Base-by-base conservation (phyloP, 2,888 invertebrate genomes). In the Melikaiella ostensackeni region DNA sequence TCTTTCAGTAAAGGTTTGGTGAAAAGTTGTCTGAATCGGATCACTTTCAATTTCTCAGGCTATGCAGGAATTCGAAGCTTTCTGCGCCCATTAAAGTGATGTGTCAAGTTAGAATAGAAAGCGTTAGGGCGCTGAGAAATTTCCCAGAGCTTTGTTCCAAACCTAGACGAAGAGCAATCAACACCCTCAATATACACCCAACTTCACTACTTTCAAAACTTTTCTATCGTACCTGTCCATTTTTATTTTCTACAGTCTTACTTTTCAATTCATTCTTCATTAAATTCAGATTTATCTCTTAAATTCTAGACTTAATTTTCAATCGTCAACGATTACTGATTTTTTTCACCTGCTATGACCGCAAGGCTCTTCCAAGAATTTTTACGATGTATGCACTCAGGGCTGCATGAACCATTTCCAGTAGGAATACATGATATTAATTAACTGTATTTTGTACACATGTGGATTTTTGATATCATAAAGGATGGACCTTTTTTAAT, bases 41-140 rank as follows among this genome's bases (percentile, higher is more conserved):
- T 70, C 70, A 70, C 70, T 70, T 70, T 70, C 70, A 70, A 70
- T 70, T 70, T 70, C 70, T 70, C 70, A 55, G 46, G 46, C 46
- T 30, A 50, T 70, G 70, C 50, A 50, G 50, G 70, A 70, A 70
- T 70, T 55, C 50, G 70, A 70, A 70, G 70, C 70, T 70, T 70
- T 70, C 50, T 55, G 33, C 30, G 50, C 33, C 50, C 70, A 70
- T 70, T 70, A 70, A 50, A 70, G 70, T 70, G 70, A 70, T 55
- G 70, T 70, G 55, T 70, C 70, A 70, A 70, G 70, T 70, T 70
- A 33, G 70, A 70, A 70, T 55, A 55, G 70, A 70, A 50, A 70
- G 70, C 70, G 50, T 55, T 70, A 70, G 70, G 46, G 70, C 50
- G 70, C 50, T 27, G 70, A 70, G 70, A 70, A 70, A 50, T 70